Evolutionary conservation across 2,888 invertebrate species (phyloP).

Genomic region (Phyllotreta striolata): DNA sequence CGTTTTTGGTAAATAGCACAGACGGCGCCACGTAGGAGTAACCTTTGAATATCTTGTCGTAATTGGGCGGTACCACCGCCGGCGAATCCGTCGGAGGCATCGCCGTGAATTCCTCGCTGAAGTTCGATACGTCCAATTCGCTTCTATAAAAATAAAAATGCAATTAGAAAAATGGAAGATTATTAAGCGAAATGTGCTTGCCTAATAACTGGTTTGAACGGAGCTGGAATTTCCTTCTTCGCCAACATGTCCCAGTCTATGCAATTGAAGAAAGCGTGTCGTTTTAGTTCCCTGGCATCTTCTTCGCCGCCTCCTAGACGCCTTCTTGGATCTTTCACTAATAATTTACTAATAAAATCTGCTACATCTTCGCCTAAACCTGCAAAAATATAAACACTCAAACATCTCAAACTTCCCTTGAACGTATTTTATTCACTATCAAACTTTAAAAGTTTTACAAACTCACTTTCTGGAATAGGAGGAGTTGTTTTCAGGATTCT

Average conservation of each 20-base stretch:
- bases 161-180: slow-evolving; percentile 7
- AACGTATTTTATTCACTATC: too few relatives aligned
- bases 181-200: slow-evolving; percentile 40
- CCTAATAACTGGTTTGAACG: slow-evolving; percentile 87
- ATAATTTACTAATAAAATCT: slow-evolving; percentile 81
- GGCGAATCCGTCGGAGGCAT: slow-evolving; percentile 93
- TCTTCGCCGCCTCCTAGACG: slow-evolving; percentile 85
- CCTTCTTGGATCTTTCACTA: slow-evolving; percentile 89
- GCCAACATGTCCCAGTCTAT: slow-evolving; percentile 87
- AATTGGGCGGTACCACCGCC: slow-evolving; percentile 84
- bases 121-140: slow-evolving; percentile 94
- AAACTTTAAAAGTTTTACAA: too few relatives aligned
- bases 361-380: slow-evolving; percentile 74
- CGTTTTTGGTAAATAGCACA: slow-evolving; percentile 82
- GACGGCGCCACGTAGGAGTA: slow-evolving; percentile 97
- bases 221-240: slow-evolving; percentile 80
- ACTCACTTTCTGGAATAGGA: slow-evolving; percentile 80
- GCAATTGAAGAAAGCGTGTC: slow-evolving; percentile 86
- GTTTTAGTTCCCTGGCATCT: slow-evolving; percentile 90
- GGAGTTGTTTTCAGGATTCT: slow-evolving; percentile 89
- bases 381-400: slow-evolving; percentile 44
- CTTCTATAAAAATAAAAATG: slow-evolving; percentile 61
- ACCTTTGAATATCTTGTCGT: slow-evolving; percentile 87
- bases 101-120: slow-evolving; percentile 95
- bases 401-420: neutral